Evolutionary conservation across 2,888 invertebrate species (phyloP).

Genomic region (Mantis religiosa): DNA sequence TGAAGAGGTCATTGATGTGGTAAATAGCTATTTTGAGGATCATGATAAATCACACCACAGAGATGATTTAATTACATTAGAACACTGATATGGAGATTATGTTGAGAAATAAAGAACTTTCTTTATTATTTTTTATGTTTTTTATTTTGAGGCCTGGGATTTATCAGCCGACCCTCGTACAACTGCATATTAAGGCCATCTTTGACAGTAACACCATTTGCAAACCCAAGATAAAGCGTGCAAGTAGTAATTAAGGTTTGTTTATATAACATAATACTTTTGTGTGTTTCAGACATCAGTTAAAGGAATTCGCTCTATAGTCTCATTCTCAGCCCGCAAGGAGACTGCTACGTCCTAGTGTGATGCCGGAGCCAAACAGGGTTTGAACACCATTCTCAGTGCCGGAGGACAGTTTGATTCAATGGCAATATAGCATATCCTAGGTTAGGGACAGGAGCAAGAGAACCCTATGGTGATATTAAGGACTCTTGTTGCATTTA

Average conservation of each 20-base stretch:
- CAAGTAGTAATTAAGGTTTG: not conserved
- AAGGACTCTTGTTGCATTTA: not conserved
- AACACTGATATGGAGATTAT: too few species aligned
- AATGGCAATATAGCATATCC: conserved; percentile 10
- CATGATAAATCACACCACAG: too few species aligned
- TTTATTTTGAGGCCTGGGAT: too few species aligned
- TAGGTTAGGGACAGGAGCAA: not conserved
- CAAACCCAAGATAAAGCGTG: too few species aligned
- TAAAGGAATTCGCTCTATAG: conserved; percentile 80
- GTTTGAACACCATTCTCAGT: not conserved
- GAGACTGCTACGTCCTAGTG: conserved; percentile 42
- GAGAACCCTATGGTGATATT: not conserved
- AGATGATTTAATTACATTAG: too few species aligned
- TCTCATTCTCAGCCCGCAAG: conserved; percentile 71
- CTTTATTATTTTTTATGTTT: too few species aligned
- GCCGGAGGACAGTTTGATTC: not conserved
- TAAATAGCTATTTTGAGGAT: too few species aligned
- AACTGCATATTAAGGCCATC: too few species aligned
- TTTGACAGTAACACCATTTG: too few species aligned
- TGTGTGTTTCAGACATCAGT: conserved; percentile 70
- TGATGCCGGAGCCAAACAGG: not conserved
- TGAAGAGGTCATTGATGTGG: too few species aligned
- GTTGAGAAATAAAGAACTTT: too few species aligned
- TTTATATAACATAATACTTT: conserved; percentile 24
- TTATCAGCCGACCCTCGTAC: too few species aligned